phyloP scores from a whole-genome alignment of 2,888 invertebrate genomes.

The Lingula anatina region DNA sequence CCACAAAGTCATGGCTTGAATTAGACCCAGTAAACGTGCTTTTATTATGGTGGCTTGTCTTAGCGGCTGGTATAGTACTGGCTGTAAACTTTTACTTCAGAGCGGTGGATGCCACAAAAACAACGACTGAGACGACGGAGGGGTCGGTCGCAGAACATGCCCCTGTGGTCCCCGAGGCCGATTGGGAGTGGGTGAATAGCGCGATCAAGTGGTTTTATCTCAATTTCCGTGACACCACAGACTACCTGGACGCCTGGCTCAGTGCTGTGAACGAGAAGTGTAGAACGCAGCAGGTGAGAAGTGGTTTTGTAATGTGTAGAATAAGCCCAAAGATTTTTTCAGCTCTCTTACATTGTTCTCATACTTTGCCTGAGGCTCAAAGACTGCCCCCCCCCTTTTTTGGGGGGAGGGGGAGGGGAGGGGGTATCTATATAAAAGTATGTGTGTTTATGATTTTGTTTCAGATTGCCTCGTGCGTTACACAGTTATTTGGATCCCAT shows the following conservation, averaged over 20 bases:
- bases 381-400: no score
- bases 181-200: slow-evolving; percentile 47
- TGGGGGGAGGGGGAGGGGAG: no score
- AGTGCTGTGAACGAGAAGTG: slow-evolving; percentile 51
- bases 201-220: slow-evolving; percentile 45
- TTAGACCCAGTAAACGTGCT: slow-evolving; percentile 47
- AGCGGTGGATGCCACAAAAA: slow-evolving; percentile 18
- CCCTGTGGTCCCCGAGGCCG: slow-evolving; percentile 7
- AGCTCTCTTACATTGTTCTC: no score
- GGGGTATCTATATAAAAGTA: no score
- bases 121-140: slow-evolving; percentile 15
- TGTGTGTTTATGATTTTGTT: no score
- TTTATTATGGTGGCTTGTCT: slow-evolving; percentile 41
- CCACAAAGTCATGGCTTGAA: no score
- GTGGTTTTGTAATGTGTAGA: no score
- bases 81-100: slow-evolving; percentile 35
- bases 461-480: no score
- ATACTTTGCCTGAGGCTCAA: no score
- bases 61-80: slow-evolving; percentile 34
- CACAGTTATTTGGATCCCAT: no score
- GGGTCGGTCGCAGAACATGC: slow-evolving; percentile 12
- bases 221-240: slow-evolving; percentile 38
- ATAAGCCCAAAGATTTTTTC: no score
- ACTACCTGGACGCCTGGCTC: slow-evolving; percentile 50
- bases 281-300: slow-evolving; percentile 47